A percentile compares a stretch with the other conserved stretches of the same genome.
phyloP scores from a whole-genome alignment of 2,797 vertebrate genomes.

The Hippopotamyrus pictus region DNA sequence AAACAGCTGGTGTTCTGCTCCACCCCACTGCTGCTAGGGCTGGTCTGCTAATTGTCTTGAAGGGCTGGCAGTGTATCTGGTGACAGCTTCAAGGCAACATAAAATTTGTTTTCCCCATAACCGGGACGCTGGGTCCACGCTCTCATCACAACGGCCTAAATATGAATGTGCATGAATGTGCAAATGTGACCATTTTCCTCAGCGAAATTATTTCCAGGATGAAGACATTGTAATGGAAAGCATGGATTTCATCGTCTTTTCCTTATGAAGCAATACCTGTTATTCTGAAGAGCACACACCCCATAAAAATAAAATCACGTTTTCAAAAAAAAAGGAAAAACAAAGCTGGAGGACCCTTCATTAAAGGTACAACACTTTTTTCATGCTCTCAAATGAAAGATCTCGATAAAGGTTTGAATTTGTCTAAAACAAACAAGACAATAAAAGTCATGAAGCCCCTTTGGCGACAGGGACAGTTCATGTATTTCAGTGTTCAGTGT shows the following conservation, averaged over 20 bases:
- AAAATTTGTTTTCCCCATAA: slow-evolving; percentile 21
- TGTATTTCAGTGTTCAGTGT: slow-evolving; percentile 61
- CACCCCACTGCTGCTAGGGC: slow-evolving; percentile 22
- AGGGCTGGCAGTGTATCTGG: slow-evolving; percentile 40
- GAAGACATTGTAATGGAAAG: slow-evolving; percentile 63
- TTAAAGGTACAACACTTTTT: neutral
- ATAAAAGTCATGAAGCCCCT: slow-evolving; percentile 41
- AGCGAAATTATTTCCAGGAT: slow-evolving; percentile 48
- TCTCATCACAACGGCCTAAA: slow-evolving; percentile 14
- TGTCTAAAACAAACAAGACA: slow-evolving; percentile 47
- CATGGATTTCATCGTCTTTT: slow-evolving; percentile 44
- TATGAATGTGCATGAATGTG: slow-evolving; percentile 21
- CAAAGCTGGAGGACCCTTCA: neutral
- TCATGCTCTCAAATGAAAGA: slow-evolving; percentile 43
- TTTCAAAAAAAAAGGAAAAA: neutral
- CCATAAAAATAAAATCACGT: neutral
- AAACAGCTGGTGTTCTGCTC: slow-evolving; percentile 31
- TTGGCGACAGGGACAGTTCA: slow-evolving; percentile 52
- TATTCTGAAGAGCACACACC: neutral
- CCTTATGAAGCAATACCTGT: neutral
- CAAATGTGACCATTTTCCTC: slow-evolving; percentile 47
- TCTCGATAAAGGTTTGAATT: slow-evolving; percentile 54
- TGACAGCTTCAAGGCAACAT: slow-evolving; percentile 38
- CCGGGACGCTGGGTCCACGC: neutral
- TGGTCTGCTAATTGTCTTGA: slow-evolving; percentile 47